Evolutionary conservation across 2,888 invertebrate genomes (phyloP).

Genomic region (Odontocolon sp.): DNA sequence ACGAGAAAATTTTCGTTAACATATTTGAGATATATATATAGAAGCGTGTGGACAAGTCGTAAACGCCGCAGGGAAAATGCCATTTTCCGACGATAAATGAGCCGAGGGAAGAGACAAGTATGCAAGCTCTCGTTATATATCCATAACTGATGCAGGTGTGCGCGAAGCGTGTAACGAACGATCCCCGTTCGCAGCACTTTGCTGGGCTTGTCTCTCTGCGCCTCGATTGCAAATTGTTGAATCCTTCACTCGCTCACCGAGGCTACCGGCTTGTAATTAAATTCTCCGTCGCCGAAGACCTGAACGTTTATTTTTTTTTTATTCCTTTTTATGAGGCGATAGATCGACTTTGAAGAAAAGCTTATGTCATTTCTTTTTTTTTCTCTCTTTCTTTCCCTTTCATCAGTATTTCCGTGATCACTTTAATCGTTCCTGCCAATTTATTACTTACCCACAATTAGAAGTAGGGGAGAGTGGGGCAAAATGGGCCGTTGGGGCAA

Average conservation of each 20-base stretch:
- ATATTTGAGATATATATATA: constrained; percentile 6
- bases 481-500: no score
- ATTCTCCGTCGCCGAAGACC: constrained; percentile 42
- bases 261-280: constrained; percentile 48
- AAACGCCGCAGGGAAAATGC: constrained; percentile 14
- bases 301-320: not conserved
- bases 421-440: not conserved
- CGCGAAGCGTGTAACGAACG: constrained; percentile 51
- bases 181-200: constrained; percentile 3
- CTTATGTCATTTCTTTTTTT: constrained; percentile 1
- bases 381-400: not conserved
- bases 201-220: not conserved
- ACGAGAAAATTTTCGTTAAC: constrained; percentile 12
- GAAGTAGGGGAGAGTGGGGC: no score
- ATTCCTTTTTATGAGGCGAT: constrained; percentile 1
- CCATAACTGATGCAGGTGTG: constrained; percentile 45
- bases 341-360: constrained; percentile 14
- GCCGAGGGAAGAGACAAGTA: not conserved
- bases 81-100: constrained; percentile 7
- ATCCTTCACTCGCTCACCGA: constrained; percentile 43
- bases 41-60: not conserved
- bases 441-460: constrained; percentile 1
- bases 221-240: constrained; percentile 57
- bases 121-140: constrained; percentile 31
- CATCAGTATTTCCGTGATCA: not conserved